phyloP scores from a whole-genome alignment of 2,113 vertebrate genomes.

The Alces alces region DNA sequence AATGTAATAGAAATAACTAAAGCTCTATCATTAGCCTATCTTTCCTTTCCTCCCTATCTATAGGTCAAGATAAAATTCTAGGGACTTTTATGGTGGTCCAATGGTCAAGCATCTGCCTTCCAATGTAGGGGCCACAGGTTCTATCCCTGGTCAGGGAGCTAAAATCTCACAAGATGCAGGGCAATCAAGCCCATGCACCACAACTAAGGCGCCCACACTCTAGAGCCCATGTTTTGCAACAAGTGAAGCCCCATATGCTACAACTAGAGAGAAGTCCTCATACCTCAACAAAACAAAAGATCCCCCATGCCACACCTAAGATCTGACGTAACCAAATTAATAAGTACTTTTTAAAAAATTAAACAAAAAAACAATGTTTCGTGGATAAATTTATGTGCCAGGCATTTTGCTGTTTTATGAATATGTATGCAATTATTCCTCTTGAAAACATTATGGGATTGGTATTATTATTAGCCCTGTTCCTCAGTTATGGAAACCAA shows the following conservation, averaged over 20 bases:
- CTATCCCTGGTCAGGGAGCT: neutral
- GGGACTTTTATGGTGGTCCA: neutral
- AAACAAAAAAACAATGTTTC: neutral
- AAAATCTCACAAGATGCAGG: neutral
- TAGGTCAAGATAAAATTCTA: neutral
- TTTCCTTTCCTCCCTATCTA: neutral
- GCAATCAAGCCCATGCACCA: neutral
- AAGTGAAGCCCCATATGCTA: neutral
- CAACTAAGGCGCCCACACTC: neutral
- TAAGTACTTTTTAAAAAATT: neutral
- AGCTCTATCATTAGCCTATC: neutral
- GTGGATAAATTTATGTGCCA: neutral
- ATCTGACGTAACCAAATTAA: accelerated
- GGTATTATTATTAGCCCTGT: neutral
- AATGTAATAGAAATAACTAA: neutral
- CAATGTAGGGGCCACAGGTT: neutral
- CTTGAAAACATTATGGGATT: neutral
- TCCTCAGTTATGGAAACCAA: neutral
- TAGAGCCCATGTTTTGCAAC: neutral
- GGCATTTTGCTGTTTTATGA: neutral
- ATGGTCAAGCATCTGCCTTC: neutral
- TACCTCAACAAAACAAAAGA: neutral
- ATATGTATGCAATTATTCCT: neutral
- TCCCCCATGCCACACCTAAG: neutral
- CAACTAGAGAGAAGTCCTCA: neutral